Conservation (phyloP, 2,113 vertebrate species). For the Aleadryas rufinucha region DNA sequence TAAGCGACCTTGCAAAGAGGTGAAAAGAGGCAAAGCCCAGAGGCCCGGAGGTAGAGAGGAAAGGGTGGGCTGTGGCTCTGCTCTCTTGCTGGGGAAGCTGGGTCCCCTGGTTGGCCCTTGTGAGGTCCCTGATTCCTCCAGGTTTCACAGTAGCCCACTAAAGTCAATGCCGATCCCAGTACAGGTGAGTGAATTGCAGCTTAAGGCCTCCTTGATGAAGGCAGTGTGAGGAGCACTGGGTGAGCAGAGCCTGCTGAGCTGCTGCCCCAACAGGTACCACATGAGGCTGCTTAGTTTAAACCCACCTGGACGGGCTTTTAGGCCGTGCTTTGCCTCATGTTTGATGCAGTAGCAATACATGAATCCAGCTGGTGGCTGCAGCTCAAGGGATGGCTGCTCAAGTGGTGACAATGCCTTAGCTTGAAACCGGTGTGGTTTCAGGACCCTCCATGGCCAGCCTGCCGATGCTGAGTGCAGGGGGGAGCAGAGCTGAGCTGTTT, state of each 20-base stretch:
- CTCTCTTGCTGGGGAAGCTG: neutral
- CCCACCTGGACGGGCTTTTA: neutral
- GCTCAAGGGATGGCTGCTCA: neutral
- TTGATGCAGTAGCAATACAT: neutral
- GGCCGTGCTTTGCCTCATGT: neutral
- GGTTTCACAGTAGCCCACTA: neutral
- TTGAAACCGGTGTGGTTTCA: accelerated
- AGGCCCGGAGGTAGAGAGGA: neutral
- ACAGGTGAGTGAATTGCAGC: accelerated
- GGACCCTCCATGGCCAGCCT: neutral
- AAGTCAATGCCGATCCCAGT: accelerated
- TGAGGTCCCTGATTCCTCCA: neutral
- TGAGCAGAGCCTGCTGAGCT: neutral
- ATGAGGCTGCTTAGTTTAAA: neutral
- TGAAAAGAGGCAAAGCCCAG: neutral
- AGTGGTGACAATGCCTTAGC: neutral
- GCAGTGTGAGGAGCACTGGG: accelerated
- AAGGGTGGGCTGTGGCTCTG: neutral
- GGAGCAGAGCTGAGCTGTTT: neutral
- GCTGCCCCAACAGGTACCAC: accelerated
- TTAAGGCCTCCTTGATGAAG: neutral
- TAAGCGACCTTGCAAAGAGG: neutral
- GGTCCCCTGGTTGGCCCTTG: neutral
- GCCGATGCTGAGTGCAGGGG: accelerated
- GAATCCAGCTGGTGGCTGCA: neutral